Conservation (phyloP, 2,797 vertebrate species). For the Acanthornis magna region DNA sequence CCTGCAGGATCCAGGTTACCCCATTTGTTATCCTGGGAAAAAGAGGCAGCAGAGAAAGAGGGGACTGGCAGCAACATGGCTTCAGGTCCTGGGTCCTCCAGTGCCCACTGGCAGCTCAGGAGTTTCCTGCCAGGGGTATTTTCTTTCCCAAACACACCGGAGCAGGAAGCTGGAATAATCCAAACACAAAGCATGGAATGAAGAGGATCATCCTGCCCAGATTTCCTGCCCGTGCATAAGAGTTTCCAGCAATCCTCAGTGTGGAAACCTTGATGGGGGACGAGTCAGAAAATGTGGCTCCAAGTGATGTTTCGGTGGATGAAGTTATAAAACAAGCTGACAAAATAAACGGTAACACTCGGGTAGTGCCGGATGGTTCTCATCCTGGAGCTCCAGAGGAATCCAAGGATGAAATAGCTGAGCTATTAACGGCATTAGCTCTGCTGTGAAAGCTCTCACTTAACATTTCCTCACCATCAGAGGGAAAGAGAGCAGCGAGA, state of each 20-base stretch:
- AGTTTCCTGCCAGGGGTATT: not conserved
- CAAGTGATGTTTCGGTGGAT: not conserved
- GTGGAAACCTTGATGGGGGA: not conserved
- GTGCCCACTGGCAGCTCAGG: not conserved
- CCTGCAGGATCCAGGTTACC: not conserved
- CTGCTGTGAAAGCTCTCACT: constrained; percentile 9
- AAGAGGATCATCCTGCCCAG: not conserved
- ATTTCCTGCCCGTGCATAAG: not conserved
- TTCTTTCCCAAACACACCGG: not conserved
- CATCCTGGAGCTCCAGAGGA: constrained; percentile 11
- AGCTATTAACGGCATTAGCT: constrained; percentile 25
- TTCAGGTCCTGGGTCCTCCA: not conserved
- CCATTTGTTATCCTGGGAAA: fast-evolving
- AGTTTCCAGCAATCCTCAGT: not conserved
- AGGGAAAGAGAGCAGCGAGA: not conserved
- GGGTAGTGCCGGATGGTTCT: not conserved
- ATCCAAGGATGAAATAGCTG: constrained; percentile 35
- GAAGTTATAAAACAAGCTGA: not conserved
- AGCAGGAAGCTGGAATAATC: not conserved
- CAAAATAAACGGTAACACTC: not conserved
- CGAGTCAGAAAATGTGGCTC: not conserved
- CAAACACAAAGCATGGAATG: fast-evolving
- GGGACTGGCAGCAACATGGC: fast-evolving
- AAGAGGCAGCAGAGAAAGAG: not conserved
- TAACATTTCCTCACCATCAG: not conserved